These are phyloP conservation scores for Myotis myotis DNA, from an alignment of 2,797 vertebrate genomes.

Conservation along the genomic window DNA sequence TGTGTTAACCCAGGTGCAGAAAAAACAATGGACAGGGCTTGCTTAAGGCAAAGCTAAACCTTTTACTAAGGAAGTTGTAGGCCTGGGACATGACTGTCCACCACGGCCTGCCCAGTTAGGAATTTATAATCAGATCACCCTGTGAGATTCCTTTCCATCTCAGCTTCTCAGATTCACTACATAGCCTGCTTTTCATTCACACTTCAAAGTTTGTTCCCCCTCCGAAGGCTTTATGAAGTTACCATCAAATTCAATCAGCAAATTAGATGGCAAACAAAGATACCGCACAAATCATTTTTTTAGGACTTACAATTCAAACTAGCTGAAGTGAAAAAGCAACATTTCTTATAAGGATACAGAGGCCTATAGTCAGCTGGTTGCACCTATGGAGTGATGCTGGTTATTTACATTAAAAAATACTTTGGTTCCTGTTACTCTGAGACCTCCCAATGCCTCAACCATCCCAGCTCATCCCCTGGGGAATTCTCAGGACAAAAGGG, in stretches of 20 bases:
- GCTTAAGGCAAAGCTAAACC: neutral
- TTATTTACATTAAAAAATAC: neutral
- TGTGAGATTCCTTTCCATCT: neutral
- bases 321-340: neutral
- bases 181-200: neutral
- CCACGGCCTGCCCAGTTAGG: neutral
- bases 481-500: neutral
- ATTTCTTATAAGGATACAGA: neutral
- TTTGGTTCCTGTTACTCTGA: neutral
- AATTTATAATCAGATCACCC: neutral
- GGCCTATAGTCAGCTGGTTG: neutral
- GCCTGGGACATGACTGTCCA: neutral
- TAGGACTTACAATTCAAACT: neutral
- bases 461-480: neutral
- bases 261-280: neutral
- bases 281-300: neutral
- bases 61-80: neutral
- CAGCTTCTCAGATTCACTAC: neutral
- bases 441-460: neutral
- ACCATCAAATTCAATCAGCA: neutral
- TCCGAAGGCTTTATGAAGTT: neutral
- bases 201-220: neutral
- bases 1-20: neutral
- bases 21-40: neutral
- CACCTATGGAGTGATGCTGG: neutral